A percentile compares a stretch with the other conserved stretches of the same genome.
Conservation (phyloP, 2,888 invertebrate genomes). For the Scaptomyza polygonia region DNA sequence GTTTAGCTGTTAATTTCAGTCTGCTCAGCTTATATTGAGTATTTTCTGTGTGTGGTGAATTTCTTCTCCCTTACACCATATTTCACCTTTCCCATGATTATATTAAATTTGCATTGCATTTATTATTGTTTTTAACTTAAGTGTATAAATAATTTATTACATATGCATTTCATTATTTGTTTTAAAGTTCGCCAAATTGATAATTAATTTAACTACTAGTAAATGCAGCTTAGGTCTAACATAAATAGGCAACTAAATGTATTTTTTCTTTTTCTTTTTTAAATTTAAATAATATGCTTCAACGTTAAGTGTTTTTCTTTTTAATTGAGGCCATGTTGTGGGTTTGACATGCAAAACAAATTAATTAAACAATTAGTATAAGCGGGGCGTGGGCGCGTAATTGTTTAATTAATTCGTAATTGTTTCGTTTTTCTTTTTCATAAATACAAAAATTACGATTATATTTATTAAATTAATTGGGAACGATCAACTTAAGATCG, state of each 20-base stretch:
- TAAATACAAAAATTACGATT: conserved; percentile 70
- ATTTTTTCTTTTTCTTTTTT: conserved; percentile 44
- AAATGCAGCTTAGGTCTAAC: conserved; percentile 84
- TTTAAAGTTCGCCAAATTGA: conserved; percentile 13
- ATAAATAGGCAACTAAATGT: conserved; percentile 79
- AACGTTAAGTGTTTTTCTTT: conserved; percentile 25
- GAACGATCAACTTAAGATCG: conserved; percentile 34
- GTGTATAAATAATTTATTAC: conserved; percentile 67
- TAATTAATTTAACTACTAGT: conserved; percentile 79
- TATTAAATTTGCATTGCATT: conserved; percentile 36
- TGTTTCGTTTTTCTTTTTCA: conserved; percentile 36
- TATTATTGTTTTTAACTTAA: conserved; percentile 61
- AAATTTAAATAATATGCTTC: conserved; percentile 38
- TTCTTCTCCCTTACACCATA: no score
- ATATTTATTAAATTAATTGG: conserved; percentile 47
- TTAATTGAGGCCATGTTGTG: conserved; percentile 68
- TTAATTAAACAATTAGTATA: conserved; percentile 81
- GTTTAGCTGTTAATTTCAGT: no score
- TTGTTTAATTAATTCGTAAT: conserved; percentile 83
- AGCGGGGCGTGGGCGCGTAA: conserved; percentile 62
- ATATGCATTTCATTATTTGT: conserved; percentile 42
- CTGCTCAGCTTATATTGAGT: neutral
- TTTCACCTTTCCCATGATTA: no score
- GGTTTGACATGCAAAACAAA: conserved; percentile 79
- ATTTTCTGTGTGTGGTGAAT: neutral